These are phyloP conservation scores for Podarcis lilfordi DNA, from an alignment of 2,797 vertebrate genomes.

Conservation along the genomic window DNA sequence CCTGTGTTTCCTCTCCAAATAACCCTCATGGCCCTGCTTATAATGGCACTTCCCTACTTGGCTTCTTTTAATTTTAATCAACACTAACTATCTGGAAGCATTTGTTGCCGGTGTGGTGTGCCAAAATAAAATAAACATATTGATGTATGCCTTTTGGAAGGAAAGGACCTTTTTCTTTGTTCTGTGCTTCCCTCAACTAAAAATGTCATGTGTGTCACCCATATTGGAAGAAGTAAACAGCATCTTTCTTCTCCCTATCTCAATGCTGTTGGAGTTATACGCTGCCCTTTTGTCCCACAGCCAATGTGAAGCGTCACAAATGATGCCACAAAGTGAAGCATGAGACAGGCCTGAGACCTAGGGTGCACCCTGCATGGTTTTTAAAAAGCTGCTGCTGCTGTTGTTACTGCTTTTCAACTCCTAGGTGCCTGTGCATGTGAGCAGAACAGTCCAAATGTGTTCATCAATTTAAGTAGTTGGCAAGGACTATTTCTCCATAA, in stretches of 20 bases:
- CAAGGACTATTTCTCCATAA: neutral
- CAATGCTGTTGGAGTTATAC: neutral
- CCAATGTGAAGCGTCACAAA: neutral
- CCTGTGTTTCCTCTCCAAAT: neutral
- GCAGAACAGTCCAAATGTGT: neutral
- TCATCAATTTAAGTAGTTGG: neutral
- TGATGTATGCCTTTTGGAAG: neutral
- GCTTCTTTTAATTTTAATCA: neutral
- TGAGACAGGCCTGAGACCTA: neutral
- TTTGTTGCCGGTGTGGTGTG: neutral
- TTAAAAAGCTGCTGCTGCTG: too few relatives aligned
- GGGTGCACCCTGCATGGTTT: neutral
- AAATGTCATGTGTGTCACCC: neutral
- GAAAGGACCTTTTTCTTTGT: neutral
- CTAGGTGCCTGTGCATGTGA: neutral
- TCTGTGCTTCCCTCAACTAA: neutral
- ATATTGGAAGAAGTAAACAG: neutral
- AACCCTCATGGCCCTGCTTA: neutral
- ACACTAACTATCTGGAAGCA: neutral
- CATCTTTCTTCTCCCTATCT: neutral
- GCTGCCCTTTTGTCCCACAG: neutral
- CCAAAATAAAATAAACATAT: slow-evolving; percentile 5
- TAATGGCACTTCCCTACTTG: neutral
- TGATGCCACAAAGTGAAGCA: neutral
- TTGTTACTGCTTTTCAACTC: too few relatives aligned